These are phyloP conservation scores for Remorina albescens DNA, from an alignment of 2,797 vertebrate genomes.

Conservation along the genomic window DNA sequence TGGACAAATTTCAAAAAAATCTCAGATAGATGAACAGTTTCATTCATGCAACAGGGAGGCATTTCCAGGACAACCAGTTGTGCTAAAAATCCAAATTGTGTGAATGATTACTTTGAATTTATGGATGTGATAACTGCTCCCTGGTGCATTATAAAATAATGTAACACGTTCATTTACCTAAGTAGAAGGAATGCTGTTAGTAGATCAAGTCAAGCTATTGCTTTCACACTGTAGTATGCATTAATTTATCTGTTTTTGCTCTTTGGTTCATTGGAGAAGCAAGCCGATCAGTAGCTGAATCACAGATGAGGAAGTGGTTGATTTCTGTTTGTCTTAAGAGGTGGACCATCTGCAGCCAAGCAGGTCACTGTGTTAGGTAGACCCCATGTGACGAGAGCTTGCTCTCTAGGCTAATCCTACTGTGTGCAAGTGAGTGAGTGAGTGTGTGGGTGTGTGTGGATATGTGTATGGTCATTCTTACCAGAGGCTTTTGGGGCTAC, in stretches of 20 bases:
- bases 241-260: conserved; percentile 4
- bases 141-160: not conserved
- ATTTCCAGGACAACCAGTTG: not conserved
- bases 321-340: conserved; percentile 53
- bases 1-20: too few species aligned
- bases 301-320: conserved; percentile 46
- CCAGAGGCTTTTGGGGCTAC: conserved; percentile 31
- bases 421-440: conserved; percentile 3
- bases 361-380: conserved; percentile 74
- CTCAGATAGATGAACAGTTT: conserved; percentile 3
- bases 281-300: conserved; percentile 30
- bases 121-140: not conserved
- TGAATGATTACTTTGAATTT: conserved; percentile 4
- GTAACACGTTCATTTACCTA: not conserved
- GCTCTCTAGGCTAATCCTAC: conserved; percentile 71
- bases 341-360: conserved; percentile 70
- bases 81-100: not conserved
- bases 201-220: too few species aligned
- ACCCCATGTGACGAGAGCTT: conserved; percentile 66
- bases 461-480: conserved; percentile 27
- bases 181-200: not conserved
- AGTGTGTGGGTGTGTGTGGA: conserved; percentile 26
- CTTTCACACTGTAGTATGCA: not conserved
- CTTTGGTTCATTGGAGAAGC: conserved; percentile 1
- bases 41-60: conserved; percentile 8